Evolutionary conservation across 2,888 invertebrate genomes (phyloP), one percentile per base, ranked within the genome.

Genomic region (Apotomis capreana): DNA sequence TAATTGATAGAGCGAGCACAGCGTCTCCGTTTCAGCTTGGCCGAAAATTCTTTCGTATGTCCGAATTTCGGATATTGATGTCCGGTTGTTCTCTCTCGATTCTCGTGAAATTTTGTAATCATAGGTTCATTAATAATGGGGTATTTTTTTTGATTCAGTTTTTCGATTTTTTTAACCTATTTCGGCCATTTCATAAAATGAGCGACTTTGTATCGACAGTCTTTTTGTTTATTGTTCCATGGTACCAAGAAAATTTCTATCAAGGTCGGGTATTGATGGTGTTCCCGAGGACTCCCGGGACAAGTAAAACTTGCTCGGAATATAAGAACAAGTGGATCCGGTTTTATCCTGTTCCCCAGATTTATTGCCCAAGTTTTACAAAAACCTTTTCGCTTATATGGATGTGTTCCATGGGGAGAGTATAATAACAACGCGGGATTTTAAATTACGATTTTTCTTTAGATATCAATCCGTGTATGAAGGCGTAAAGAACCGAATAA

Each of bases 401-500:
- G 72, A 68, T 58, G 68, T 72, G 70, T 64, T 68, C 68, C 62
- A 13, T 57, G 44, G 57, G 71, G 71, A 68, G 71, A 63, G 46
- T 59, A 52, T 57, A 58, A 68, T 63, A 68, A 62, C 57, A 46
- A 58, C 15, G 57, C n/a, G 55, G 46, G 55, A 58, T 58, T 68
- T 67, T 46, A 60, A 61, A 70, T 67, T 70, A 15, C 60, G 15
- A 51, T 62, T 68, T 57, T 36, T 51, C 37, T 40, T 40, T 40
- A 40, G 68, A 72, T 72, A 71, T 61, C 67, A 71, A 68, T 72
- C 72, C 52, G 52, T 51, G 64, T 62, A 71, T 12, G 79, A 81
- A 80, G 76, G 82, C 83, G 82, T 83, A 80, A 81, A 83, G 80
- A 77, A 79, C 54, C 75, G 77, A 73, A 76, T 81, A 81, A 82